phyloP scores from a whole-genome alignment of 2,113 vertebrate species.

The Pipa parva region DNA sequence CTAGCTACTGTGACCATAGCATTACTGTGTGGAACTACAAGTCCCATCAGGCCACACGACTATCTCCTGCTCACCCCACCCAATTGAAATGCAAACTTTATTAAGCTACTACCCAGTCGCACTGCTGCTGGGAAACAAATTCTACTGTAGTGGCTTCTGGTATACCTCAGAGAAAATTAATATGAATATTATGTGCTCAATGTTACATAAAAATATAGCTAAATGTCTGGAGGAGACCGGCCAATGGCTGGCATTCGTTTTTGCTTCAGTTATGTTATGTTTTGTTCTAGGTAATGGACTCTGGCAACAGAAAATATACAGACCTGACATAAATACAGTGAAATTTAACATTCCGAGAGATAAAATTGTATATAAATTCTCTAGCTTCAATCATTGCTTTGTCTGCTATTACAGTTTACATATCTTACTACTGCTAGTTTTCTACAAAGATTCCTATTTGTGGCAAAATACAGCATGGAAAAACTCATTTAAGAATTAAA shows the following conservation, averaged over 20 bases:
- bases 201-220: background rate
- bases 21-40: no score
- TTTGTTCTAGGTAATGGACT: background rate
- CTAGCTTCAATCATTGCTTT: background rate
- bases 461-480: background rate
- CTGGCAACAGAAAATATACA: background rate
- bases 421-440: background rate
- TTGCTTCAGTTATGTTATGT: background rate
- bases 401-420: background rate
- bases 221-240: background rate
- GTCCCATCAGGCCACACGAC: no score
- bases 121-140: background rate
- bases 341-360: background rate
- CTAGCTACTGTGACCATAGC: no score
- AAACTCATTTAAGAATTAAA: background rate
- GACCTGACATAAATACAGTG: background rate
- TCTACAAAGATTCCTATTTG: background rate
- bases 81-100: no score
- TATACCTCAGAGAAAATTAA: background rate
- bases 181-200: background rate
- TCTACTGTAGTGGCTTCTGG: background rate
- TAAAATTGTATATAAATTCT: constrained; percentile 5
- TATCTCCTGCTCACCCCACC: no score
- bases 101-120: no score
- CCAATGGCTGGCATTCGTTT: background rate